Conservation (phyloP, 2,113 vertebrate species). For the Periophthalmus modestus region DNA sequence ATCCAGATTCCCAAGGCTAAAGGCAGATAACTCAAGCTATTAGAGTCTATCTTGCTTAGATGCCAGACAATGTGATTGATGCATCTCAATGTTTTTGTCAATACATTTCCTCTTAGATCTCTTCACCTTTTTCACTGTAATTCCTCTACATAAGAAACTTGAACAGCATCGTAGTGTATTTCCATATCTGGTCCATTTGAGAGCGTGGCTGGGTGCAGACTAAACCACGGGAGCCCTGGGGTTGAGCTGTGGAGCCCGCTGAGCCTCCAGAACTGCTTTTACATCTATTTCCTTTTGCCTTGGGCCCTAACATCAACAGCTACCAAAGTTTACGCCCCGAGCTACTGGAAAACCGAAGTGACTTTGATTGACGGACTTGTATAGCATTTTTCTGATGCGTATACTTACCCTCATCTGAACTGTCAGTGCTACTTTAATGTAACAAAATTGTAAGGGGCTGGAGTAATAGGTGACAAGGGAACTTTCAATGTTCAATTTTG, state of each 20-base stretch:
- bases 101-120: neutral
- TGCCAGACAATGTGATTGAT: neutral
- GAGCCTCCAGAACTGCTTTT: neutral
- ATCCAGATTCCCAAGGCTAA: too few species aligned
- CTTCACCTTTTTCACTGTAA: neutral
- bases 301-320: neutral
- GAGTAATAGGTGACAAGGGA: neutral
- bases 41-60: neutral
- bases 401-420: neutral
- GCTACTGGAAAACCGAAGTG: neutral
- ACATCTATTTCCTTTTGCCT: conserved; percentile 2
- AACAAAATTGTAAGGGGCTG: neutral
- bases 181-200: conserved; percentile 5
- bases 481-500: neutral
- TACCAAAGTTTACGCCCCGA: neutral
- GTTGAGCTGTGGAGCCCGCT: conserved; percentile 3
- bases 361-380: conserved; percentile 3
- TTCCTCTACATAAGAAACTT: neutral
- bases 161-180: neutral
- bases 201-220: neutral
- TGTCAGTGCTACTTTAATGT: neutral
- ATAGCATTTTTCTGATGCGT: neutral
- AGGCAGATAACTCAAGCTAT: neutral
- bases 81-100: neutral
- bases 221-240: neutral